These are phyloP conservation scores for Geophilus truncorum DNA, from an alignment of 2,888 invertebrate species.

Conservation along the genomic window DNA sequence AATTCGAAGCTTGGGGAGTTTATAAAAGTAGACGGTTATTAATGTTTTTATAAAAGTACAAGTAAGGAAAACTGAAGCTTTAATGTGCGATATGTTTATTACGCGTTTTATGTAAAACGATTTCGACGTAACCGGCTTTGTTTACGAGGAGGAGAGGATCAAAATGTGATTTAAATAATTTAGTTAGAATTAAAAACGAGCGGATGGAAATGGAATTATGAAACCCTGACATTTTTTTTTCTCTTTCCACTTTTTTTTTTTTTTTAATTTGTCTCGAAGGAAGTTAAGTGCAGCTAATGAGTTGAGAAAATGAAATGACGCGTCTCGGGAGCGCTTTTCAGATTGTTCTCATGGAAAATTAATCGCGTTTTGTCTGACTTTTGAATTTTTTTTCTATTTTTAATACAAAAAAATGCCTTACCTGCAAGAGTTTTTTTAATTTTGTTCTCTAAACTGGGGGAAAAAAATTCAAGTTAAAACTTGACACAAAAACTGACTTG, in stretches of 20 bases:
- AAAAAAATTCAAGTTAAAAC: too few relatives aligned
- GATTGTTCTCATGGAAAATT: not conserved
- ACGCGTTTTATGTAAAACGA: not conserved
- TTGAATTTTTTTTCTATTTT: not conserved
- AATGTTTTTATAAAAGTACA: too few relatives aligned
- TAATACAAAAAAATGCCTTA: not conserved
- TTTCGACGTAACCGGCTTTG: not conserved
- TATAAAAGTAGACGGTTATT: too few relatives aligned
- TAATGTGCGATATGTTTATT: not conserved
- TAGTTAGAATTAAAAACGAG: not conserved
- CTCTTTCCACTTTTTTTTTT: not conserved
- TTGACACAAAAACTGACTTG: not conserved
- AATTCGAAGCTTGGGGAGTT: too few relatives aligned
- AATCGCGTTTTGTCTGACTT: not conserved
- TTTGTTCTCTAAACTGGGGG: too few relatives aligned
- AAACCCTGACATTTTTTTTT: not conserved
- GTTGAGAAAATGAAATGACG: slow-evolving; percentile 2
- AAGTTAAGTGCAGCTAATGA: slow-evolving; percentile 25
- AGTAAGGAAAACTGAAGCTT: too few relatives aligned
- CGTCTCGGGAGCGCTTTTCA: not conserved
- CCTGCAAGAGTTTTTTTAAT: not conserved
- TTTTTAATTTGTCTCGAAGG: not conserved
- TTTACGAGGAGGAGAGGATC: not conserved
- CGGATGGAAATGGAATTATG: not conserved
- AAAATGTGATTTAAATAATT: slow-evolving; percentile 1